Base-by-base conservation (phyloP, 2,113 vertebrate species). In the Ginglymostoma cirratum region DNA sequence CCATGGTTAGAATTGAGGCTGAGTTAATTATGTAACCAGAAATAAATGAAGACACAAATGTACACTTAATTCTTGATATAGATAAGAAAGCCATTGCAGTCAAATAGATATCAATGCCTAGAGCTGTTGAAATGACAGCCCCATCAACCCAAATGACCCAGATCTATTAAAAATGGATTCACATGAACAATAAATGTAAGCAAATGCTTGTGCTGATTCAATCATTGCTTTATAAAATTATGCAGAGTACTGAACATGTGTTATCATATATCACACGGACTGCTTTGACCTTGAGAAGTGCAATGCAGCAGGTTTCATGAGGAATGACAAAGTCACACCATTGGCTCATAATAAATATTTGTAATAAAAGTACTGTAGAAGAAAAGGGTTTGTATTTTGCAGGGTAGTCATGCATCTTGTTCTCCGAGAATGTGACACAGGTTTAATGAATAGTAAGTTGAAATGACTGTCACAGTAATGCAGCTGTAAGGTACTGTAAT, bases 231-330 rank as follows among this genome's bases (percentile, higher is more conserved):
- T 90, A 52, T 61, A 61, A 90, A 90, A 90, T 90, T 34, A 65
- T 90, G 38, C 87, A 90, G 87, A 61, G 30, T 61, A n/a, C 12
- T 61, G 0, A 90, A 67, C 96, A n/a, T 17, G 34, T n/a, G 96
- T 24, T 96, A 70, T 45, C 85, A 48, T 80, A 6, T 48, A 96
- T 96, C 85, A 96, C 24, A 96, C 96, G 61, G 69, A 96, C 4
- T 95, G 69, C 96, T 96, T 83, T 95, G 69, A 96, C 96, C 96
- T 96, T 97, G 96, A 96, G 92, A 97, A 96, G 24, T 45, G 55
- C 27, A 95, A 80, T 96, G 96, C 96, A 61, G 96, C 95, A 96
- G 96, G 80, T 96, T 96, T 96, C 78, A 52, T 90, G 96, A 96
- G 96, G 97, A 97, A 96, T 96, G 96, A 70, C 27, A 95, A 95